Conservation (phyloP, 92 coral and sea anemone genomes). For the Zoanthus sansibaricus region DNA sequence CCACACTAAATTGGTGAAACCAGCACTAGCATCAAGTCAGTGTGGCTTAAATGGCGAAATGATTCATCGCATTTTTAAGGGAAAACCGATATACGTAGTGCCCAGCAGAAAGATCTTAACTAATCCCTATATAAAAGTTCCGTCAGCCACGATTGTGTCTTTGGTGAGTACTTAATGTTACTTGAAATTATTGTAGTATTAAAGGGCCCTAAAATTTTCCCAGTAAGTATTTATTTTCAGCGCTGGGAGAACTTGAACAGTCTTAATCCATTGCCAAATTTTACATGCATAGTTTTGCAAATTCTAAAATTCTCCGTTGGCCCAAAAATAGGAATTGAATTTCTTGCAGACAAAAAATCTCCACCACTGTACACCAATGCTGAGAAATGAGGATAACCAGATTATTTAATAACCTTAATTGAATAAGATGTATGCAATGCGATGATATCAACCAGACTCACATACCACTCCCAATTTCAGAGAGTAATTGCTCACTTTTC, state of each 20-base stretch:
- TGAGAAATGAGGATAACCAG: conserved; percentile 22
- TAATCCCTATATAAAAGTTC: conserved; percentile 8
- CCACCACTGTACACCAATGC: conserved; percentile 27
- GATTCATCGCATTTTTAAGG: conserved; percentile 25
- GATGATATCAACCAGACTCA: conserved; percentile 16
- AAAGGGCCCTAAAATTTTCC: conserved; percentile 18
- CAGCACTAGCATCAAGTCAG: conserved; percentile 20
- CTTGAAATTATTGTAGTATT: conserved; percentile 2
- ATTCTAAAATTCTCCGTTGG: conserved; percentile 6
- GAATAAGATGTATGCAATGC: not conserved
- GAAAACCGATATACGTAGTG: conserved; percentile 1
- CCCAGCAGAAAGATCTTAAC: conserved; percentile 1
- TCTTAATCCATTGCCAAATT: not conserved
- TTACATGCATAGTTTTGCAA: conserved; percentile 15
- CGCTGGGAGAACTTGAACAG: not conserved
- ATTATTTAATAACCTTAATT: conserved; percentile 15
- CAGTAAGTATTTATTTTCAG: not conserved
- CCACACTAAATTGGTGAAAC: conserved; percentile 11
- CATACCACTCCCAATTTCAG: conserved; percentile 19
- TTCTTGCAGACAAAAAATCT: not conserved
- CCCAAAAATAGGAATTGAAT: conserved; percentile 1
- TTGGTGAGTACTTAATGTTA: conserved; percentile 18
- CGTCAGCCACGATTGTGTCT: conserved; percentile 3
- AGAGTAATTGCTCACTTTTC: conserved; percentile 16
- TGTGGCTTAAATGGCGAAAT: conserved; percentile 18